A percentile compares a stretch with the other conserved stretches of the same genome.
phyloP scores from a whole-genome alignment of 2,888 invertebrate species.

The Macrosiphum euphorbiae region DNA sequence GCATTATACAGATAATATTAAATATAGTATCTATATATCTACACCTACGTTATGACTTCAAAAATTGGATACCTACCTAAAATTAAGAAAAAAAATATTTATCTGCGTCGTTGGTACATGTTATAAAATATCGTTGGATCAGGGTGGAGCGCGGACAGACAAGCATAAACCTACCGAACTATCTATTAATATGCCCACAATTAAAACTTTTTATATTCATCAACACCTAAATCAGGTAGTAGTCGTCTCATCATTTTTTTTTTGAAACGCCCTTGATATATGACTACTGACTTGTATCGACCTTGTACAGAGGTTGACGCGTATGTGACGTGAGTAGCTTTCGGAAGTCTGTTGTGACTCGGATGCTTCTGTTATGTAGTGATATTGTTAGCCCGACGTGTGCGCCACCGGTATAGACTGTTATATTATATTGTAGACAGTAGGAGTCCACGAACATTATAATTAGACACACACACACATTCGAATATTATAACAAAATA shows the following conservation, averaged over 20 bases:
- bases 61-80: background rate
- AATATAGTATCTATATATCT: background rate
- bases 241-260: background rate
- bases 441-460: constrained; percentile 56
- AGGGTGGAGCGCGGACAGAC: background rate
- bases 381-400: constrained; percentile 42
- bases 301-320: constrained; percentile 54
- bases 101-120: background rate
- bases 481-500: constrained; percentile 28
- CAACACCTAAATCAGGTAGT: background rate
- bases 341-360: constrained; percentile 47
- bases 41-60: background rate
- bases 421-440: background rate
- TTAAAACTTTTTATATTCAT: background rate
- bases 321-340: constrained; percentile 53
- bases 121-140: background rate
- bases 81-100: background rate
- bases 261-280: background rate
- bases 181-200: background rate
- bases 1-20: background rate
- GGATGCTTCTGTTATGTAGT: constrained; percentile 9
- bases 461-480: constrained; percentile 33
- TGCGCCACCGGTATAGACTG: background rate
- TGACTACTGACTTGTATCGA: background rate
- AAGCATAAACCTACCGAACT: background rate